phyloP scores from a whole-genome alignment of 2,888 invertebrate genomes.

The Vanessa cardui region DNA sequence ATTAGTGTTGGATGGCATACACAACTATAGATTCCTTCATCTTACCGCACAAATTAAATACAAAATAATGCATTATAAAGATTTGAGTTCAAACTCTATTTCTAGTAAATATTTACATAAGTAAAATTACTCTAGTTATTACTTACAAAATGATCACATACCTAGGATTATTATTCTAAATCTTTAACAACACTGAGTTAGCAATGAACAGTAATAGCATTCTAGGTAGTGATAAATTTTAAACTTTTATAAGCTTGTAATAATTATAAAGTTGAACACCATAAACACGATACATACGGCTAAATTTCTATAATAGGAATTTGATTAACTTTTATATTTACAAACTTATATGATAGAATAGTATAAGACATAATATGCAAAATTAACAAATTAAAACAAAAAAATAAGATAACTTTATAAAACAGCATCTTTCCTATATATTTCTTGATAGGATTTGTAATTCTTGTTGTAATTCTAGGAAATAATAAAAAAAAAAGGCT shows the following conservation, averaged over 20 bases:
- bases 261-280: constrained; percentile 4
- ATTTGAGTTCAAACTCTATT: constrained; percentile 35
- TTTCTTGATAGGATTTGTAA: constrained; percentile 1
- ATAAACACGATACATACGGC: constrained; percentile 14
- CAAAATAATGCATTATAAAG: constrained; percentile 33
- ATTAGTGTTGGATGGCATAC: constrained; percentile 50
- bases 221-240: constrained; percentile 11
- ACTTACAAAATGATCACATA: constrained; percentile 33
- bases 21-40: constrained; percentile 40
- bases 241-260: constrained; percentile 14
- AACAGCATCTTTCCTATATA: neutral
- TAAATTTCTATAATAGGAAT: constrained; percentile 26
- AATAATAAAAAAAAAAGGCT: neutral
- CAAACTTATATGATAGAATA: constrained; percentile 14
- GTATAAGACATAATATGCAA: constrained; percentile 14
- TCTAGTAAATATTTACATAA: constrained; percentile 43
- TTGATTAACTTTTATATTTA: constrained; percentile 28
- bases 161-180: constrained; percentile 16
- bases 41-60: constrained; percentile 40
- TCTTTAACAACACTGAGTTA: constrained; percentile 21
- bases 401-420: neutral
- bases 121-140: constrained; percentile 36
- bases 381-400: neutral
- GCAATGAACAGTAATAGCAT: constrained; percentile 13
- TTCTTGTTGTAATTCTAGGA: neutral